phyloP scores from a whole-genome alignment of 53 echinoderm and acorn worm genomes.

The Echinometra lucunter region DNA sequence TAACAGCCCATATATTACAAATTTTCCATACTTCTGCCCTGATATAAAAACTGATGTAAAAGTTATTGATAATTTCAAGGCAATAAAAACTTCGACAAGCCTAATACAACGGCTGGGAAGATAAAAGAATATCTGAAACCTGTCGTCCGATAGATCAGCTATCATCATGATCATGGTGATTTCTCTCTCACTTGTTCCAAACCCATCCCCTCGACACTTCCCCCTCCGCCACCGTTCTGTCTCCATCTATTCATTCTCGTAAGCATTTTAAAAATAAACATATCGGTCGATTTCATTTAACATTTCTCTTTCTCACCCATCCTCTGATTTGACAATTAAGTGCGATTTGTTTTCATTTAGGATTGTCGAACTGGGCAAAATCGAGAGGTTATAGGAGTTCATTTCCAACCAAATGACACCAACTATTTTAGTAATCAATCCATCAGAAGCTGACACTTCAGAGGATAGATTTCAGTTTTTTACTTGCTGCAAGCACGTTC shows the following conservation, averaged over 20 bases:
- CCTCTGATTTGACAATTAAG: not conserved
- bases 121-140: no score
- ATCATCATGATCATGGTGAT: no score
- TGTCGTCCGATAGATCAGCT: no score
- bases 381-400: slow-evolving; percentile 5
- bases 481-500: not conserved
- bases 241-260: not conserved
- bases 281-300: not conserved
- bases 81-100: no score
- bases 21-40: no score
- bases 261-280: not conserved
- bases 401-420: not conserved
- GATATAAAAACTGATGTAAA: no score
- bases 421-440: slow-evolving; percentile 22
- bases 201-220: not conserved
- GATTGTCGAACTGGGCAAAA: not conserved
- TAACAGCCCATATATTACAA: no score
- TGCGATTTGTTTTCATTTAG: not conserved
- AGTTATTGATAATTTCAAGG: no score
- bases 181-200: no score
- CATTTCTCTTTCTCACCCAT: not conserved
- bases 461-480: not conserved
- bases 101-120: no score
- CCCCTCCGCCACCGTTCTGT: not conserved
- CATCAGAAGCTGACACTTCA: slow-evolving; percentile 1